phyloP scores from a whole-genome alignment of 2,797 vertebrate genomes.

The Taenioides sp. region DNA sequence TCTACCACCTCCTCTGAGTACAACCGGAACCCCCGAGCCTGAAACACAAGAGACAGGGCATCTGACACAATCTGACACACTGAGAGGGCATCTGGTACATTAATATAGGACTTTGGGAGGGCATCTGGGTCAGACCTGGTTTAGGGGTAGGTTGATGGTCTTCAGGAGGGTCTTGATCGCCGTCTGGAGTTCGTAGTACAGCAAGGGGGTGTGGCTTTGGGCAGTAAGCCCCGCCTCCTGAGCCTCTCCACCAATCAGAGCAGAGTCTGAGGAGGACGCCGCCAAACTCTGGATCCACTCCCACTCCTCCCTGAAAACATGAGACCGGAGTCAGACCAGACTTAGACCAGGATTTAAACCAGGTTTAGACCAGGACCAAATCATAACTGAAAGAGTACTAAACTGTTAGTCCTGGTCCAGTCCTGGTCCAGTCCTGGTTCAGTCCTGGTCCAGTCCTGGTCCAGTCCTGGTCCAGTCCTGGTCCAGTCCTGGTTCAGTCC shows the following conservation, averaged over 20 bases:
- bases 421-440: no score
- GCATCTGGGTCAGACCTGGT: constrained; percentile 80
- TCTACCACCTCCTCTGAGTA: constrained; percentile 98
- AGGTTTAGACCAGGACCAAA: no score
- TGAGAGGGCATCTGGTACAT: no score
- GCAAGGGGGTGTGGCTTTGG: constrained; percentile 83
- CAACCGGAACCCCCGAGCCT: constrained; percentile 95
- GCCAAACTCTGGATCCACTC: constrained; percentile 92
- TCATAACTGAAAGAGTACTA: no score
- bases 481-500: no score
- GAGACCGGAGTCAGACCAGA: neutral
- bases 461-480: no score
- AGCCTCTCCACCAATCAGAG: constrained; percentile 76
- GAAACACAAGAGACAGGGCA: constrained; percentile 24
- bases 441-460: no score
- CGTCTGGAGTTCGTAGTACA: constrained; percentile 91
- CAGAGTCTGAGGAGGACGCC: constrained; percentile 74
- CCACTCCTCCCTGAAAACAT: constrained; percentile 90
- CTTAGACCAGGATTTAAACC: neutral
- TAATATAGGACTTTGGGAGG: neutral
- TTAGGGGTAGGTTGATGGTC: constrained; percentile 90
- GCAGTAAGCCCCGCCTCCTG: constrained; percentile 71
- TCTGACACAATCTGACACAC: no score
- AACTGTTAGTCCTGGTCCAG: no score
- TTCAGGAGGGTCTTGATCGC: constrained; percentile 91